A percentile compares a stretch with the other conserved stretches of the same genome.
phyloP scores from a whole-genome alignment of 2,888 invertebrate species.

The Oligia fasciuncula region DNA sequence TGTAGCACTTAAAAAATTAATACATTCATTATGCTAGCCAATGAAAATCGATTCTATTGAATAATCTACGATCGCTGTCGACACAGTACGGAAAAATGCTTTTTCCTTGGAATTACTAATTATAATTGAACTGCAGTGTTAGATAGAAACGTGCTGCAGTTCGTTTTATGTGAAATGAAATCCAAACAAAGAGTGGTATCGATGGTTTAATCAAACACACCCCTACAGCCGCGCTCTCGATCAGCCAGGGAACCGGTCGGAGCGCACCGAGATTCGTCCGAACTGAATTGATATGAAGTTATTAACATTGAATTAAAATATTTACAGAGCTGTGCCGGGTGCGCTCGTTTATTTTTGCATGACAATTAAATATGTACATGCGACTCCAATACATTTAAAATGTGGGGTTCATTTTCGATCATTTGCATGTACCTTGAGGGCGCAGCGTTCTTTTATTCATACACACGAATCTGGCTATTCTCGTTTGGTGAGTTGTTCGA shows the following conservation, averaged over 20 bases:
- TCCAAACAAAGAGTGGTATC: slow-evolving; percentile 74
- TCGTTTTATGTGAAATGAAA: slow-evolving; percentile 74
- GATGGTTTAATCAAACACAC: slow-evolving; percentile 77
- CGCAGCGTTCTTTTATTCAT: slow-evolving; percentile 83
- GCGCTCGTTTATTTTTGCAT: slow-evolving; percentile 84
- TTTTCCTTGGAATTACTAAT: slow-evolving; percentile 62
- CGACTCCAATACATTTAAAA: slow-evolving; percentile 73
- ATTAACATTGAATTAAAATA: slow-evolving; percentile 86
- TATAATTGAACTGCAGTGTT: slow-evolving; percentile 51
- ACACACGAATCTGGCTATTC: slow-evolving; percentile 83
- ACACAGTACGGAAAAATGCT: slow-evolving; percentile 56
- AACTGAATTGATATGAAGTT: slow-evolving; percentile 80
- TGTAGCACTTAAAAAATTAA: slow-evolving; percentile 73
- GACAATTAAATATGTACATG: slow-evolving; percentile 82
- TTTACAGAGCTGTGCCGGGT: slow-evolving; percentile 80
- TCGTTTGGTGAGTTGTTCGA: slow-evolving; percentile 82
- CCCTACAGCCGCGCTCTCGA: slow-evolving; percentile 67
- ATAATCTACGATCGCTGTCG: slow-evolving; percentile 70
- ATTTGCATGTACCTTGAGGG: slow-evolving; percentile 81
- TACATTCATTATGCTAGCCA: slow-evolving; percentile 69
- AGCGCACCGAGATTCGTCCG: slow-evolving; percentile 66
- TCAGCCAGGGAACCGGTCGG: slow-evolving; percentile 76
- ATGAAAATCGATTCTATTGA: slow-evolving; percentile 74
- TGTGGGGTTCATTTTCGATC: slow-evolving; percentile 76
- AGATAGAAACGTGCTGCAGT: slow-evolving; percentile 61